A percentile compares a stretch with the other conserved stretches of the same genome.
Conservation (phyloP, 2,797 vertebrate genomes). For the Halcyon smyrnensis region DNA sequence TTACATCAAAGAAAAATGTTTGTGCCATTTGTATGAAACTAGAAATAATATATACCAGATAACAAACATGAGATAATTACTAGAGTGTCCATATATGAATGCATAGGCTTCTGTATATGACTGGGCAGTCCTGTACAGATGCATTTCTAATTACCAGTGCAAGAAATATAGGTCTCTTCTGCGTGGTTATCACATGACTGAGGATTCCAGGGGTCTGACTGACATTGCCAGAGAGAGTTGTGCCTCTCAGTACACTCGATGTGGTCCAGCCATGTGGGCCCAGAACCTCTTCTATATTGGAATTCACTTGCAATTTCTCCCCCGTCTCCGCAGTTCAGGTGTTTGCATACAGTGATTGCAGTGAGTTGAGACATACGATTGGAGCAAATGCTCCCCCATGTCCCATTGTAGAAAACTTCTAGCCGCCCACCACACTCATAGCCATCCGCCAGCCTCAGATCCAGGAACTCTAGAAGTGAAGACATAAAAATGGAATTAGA, state of each 20-base stretch:
- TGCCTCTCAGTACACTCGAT: slow-evolving; percentile 40
- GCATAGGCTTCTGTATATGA: not conserved
- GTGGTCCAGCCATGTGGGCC: slow-evolving; percentile 55
- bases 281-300: not conserved
- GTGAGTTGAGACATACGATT: slow-evolving; percentile 42
- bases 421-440: slow-evolving; percentile 63
- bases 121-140: not conserved
- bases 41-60: not conserved
- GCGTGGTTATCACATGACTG: slow-evolving; percentile 19
- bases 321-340: slow-evolving; percentile 14
- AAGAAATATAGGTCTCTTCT: slow-evolving; percentile 64
- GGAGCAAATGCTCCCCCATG: slow-evolving; percentile 72
- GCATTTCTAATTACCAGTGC: slow-evolving; percentile 51
- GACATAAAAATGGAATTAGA: not conserved
- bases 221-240: slow-evolving; percentile 55
- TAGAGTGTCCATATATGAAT: not conserved
- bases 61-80: not conserved
- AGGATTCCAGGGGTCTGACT: slow-evolving; percentile 63
- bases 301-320: not conserved
- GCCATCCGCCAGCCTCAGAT: slow-evolving; percentile 44
- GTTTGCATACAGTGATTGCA: slow-evolving; percentile 36
- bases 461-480: slow-evolving; percentile 50
- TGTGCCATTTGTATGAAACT: not conserved
- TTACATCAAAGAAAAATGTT: not conserved
- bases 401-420: slow-evolving; percentile 76